phyloP scores from a whole-genome alignment of 2,888 invertebrate species.

The Halictus quadricinctus region DNA sequence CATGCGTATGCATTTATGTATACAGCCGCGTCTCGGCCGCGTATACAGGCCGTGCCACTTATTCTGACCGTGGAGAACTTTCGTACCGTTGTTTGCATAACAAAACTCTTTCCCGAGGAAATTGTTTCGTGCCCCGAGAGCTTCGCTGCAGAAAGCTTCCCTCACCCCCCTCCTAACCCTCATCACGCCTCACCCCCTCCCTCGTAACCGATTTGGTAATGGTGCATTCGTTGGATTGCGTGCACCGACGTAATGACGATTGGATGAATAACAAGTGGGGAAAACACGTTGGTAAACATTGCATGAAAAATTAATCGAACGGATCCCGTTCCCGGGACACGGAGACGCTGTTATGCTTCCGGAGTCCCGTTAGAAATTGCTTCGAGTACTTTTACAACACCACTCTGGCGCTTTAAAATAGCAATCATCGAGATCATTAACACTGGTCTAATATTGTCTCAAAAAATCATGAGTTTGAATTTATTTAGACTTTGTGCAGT shows the following conservation, averaged over 20 bases:
- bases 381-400: not conserved
- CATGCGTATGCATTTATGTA: conserved; percentile 61
- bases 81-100: conserved; percentile 54
- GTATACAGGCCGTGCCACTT: conserved; percentile 51
- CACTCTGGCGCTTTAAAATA: not conserved
- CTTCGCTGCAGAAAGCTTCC: not conserved
- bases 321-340: not conserved
- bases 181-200: not conserved
- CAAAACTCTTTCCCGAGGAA: conserved; percentile 44
- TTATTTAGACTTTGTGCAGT: too few relatives aligned
- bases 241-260: conserved; percentile 17
- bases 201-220: not conserved
- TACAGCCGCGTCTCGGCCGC: conserved; percentile 26
- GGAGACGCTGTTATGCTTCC: not conserved
- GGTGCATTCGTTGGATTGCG: conserved; percentile 10
- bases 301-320: conserved; percentile 9
- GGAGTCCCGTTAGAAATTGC: not conserved
- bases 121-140: conserved; percentile 31
- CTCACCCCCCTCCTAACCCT: not conserved
- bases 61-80: conserved; percentile 55
- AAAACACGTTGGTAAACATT: not conserved
- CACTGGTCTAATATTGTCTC: too few relatives aligned
- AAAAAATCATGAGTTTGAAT: too few relatives aligned
- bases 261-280: not conserved
- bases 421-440: too few relatives aligned